Evolutionary conservation across 2,797 vertebrate genomes (phyloP).

Genomic region (Paratrypauchen microcephalus): DNA sequence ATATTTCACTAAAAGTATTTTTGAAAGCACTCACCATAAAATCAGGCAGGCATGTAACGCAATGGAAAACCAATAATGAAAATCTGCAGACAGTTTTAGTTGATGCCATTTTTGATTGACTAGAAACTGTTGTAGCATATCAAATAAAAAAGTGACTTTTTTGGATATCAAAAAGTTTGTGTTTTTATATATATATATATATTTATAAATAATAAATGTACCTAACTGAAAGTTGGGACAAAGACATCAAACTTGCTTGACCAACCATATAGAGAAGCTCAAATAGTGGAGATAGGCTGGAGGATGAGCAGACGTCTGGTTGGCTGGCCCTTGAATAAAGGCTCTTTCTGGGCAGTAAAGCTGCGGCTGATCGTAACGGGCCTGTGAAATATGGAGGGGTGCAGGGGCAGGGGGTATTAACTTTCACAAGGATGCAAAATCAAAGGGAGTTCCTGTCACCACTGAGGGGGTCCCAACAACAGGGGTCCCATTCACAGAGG

Average conservation of each 20-base stretch:
- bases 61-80: constrained; percentile 61
- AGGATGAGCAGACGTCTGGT: constrained; percentile 79
- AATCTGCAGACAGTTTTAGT: constrained; percentile 53
- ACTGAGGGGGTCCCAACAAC: constrained; percentile 72
- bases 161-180: constrained; percentile 43
- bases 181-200: constrained; percentile 10
- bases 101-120: constrained; percentile 64
- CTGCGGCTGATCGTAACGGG: constrained; percentile 63
- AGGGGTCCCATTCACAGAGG: constrained; percentile 78
- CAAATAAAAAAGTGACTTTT: constrained; percentile 75
- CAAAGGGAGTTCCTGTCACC: constrained; percentile 81
- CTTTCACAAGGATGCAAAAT: constrained; percentile 82
- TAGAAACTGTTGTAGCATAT: constrained; percentile 80
- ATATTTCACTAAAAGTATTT: constrained; percentile 33
- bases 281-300: constrained; percentile 72
- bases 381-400: constrained; percentile 75
- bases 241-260: constrained; percentile 47
- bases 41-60: constrained; percentile 70
- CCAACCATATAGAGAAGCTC: constrained; percentile 56
- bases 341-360: constrained; percentile 73
- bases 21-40: constrained; percentile 5
- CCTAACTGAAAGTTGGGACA: constrained; percentile 36
- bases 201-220: no score
- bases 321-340: constrained; percentile 73
- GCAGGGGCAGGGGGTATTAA: constrained; percentile 66